Base-by-base conservation (phyloP, 1,140 invertebrate species). In the Grapholita molesta region DNA sequence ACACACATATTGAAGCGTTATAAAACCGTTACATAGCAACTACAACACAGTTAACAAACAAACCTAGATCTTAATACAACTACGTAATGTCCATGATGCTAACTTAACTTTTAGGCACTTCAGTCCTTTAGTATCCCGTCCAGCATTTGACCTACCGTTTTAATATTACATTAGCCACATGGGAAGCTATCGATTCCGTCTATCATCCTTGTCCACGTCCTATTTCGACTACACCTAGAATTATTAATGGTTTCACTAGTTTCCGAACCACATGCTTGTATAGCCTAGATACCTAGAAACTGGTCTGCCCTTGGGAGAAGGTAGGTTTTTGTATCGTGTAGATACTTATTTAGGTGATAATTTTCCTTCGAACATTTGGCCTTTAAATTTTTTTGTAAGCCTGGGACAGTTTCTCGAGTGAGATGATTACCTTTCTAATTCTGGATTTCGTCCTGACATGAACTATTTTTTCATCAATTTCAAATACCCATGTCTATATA, bases 141-240 rank as follows among this genome's bases (percentile, higher is more conserved):
- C n/a, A 38, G 12, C 35, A 18, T 21, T 48, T 21, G 42, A 48
- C 42, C 42, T 48, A 48, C 42, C 15, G n/a, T 48, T 48, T 48
- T 48, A 48, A 48, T 48, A 48, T 48, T 48, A 48, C 42, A 48
- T 48, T 48, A 48, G 42, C 8, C 42, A 21, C 42, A 18, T 61
- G 55, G 55, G 55, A 15, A 28, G 55, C 25, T 32, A 61, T 61
- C 25, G 55, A 61, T 61, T 61, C 55, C n/a, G 55, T 28, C 55
- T 28, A 15, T 61, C 55, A 61, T 61, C 55, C 24, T 61, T 25
- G 24, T 18, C 42, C n/a, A 52, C 24, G 53, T 55, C 28, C 25
- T 30, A 61, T 61, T 55, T 61, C 25, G 55, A 30, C 55, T n/a
- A 61, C 24, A 30, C 28, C 55, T 61, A 32, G 23, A 61, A 61